Evolutionary conservation across 2,113 vertebrate genomes (phyloP), one percentile per base, ranked within the genome.

Genomic region (Crotalus viridis): DNA sequence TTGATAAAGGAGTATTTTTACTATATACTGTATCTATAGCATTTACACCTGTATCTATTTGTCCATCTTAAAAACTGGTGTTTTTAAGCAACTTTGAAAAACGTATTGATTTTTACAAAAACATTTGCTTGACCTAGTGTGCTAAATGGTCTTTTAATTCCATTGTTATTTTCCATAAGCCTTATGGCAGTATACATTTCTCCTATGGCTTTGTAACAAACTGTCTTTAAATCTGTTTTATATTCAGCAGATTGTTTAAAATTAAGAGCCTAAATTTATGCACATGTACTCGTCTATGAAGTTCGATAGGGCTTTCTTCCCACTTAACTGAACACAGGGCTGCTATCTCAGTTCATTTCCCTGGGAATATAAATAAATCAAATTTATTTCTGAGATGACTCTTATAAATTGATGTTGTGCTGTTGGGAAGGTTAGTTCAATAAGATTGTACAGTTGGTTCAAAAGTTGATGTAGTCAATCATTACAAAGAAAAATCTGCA

Each of bases 171-270:
- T 0, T 17, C 0, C 52, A 15, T 4, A 93, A 33, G 39, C 92
- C 92, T 95, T 94, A 1, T 3, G 54, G 39, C 26, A 90, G 7
- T 43, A 89, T 10, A 4, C 5, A 94, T 93, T 94, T 90, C 5
- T 61, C 24, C 0, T 0, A 88, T 3, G 87, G 24, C 51, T 17
- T 86, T 61, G 19, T 56, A 33, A 91, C 51, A 59, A 92, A 15
- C 89, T 52, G 43, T 4, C n/a, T 95, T 95, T 94, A 90, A 94
- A 54, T 54, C 81, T 85, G 12, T 90, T 19, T 95, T 88, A 94
- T 2, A 64, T 15, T 93, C 17, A 15, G 91, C 92, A 95, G 91
- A 33, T 94, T 94, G 57, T 5, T 17, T 94, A 90, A 69, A 81
- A 94, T 93, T 5, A 93, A 46, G 24, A 74, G n/a, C 69, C n/a